Evolutionary conservation across 2,113 vertebrate species (phyloP), one percentile per base, ranked within the genome.

Genomic region (Catharus fuscescens): DNA sequence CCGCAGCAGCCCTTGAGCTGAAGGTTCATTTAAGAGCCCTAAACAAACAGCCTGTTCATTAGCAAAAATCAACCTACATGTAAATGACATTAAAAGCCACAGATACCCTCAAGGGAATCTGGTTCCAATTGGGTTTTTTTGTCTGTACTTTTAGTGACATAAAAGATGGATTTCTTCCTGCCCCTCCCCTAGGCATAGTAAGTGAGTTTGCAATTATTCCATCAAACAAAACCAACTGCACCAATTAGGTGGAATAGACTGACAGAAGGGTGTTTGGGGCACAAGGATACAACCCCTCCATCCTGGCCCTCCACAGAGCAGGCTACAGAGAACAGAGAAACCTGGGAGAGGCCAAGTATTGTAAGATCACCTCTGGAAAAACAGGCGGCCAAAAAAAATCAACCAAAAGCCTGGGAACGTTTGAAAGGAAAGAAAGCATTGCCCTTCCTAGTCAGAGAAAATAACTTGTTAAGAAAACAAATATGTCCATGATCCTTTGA

Each of bases 61-160:
- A 96, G 86, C n/a, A 74, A 76, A 93, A 95, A 84, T 52, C 38
- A 83, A 93, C 38, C 85, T 73, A 81, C 80, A 85, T 28, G 47
- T 79, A 95, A 96, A 92, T 64, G 80, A 53, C 76, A 70, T 96
- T 96, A 97, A 94, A 96, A 94, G 80, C 65, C 74, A 62, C 6
- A 10, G 61, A 88, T 84, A 79, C 59, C 84, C 69, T 4, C 42
- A 64, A 90, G 94, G 90, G 93, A 96, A 78, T 85, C 50, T 70
- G 17, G 8, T 91, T 90, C 65, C 36, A 16, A 14, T 74, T 67
- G 61, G 4, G 2, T 7, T 38, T 65, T 92, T 92, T 65, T 44
- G 25, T 56, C 67, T 78, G 50, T 79, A 48, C 79, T 90, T 91
- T 73, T 79, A 96, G 95, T 90, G 86, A 77, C 56, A 48, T 4